phyloP scores from a whole-genome alignment of 2,797 vertebrate species.

The Fistularia commersonii region DNA sequence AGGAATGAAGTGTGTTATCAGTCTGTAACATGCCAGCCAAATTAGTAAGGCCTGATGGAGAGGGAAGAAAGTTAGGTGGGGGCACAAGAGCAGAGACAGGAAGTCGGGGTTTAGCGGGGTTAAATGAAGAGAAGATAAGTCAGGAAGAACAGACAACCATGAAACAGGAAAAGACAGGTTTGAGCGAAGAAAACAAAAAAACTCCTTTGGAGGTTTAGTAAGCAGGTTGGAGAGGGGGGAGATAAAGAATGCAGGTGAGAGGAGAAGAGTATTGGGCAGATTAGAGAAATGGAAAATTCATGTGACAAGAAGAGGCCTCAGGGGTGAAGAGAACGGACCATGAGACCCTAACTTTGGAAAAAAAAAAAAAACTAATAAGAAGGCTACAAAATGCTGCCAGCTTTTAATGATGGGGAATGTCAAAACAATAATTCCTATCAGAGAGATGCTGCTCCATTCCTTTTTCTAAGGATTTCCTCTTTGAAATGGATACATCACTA shows the following conservation, averaged over 20 bases:
- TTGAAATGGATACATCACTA: no score
- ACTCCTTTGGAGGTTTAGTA: constrained; percentile 5
- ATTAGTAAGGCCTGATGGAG: constrained; percentile 4
- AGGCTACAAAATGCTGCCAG: no score
- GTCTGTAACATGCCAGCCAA: constrained; percentile 60
- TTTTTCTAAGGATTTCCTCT: no score
- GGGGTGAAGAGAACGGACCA: no score
- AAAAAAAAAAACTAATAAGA: no score
- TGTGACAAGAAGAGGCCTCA: no score
- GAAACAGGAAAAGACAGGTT: constrained; percentile 13
- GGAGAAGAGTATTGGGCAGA: neutral
- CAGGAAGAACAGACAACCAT: constrained; percentile 25
- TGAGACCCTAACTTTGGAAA: no score
- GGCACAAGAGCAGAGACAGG: constrained; percentile 13
- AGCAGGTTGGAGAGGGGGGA: constrained; percentile 8
- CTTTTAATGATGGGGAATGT: no score
- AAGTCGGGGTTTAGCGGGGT: constrained; percentile 32
- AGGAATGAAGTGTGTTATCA: constrained; percentile 74
- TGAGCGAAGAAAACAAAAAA: constrained; percentile 23
- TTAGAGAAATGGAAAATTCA: no score
- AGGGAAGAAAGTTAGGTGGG: constrained; percentile 16
- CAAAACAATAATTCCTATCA: no score
- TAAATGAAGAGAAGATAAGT: constrained; percentile 27
- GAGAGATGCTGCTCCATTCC: no score
- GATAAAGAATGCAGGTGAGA: neutral